phyloP scores from a whole-genome alignment of 2,888 invertebrate species.

The Nesidiocoris tenuis region DNA sequence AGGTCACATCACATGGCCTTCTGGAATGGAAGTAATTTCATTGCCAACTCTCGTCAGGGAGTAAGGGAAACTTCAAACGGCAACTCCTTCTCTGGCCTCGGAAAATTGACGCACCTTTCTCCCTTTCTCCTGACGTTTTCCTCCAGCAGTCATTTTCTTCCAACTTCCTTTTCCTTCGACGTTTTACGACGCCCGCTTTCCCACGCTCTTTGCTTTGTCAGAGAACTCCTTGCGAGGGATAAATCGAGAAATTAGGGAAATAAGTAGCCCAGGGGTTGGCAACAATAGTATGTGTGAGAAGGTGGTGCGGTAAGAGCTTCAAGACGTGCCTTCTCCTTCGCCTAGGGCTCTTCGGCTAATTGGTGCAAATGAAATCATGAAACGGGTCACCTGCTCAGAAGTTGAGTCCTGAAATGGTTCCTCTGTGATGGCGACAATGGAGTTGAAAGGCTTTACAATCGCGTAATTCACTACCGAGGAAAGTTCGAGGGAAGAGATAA shows the following conservation, averaged over 20 bases:
- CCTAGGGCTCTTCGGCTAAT: neutral
- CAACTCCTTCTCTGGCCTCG: neutral
- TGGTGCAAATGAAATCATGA: slow-evolving; percentile 11
- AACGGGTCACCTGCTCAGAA: neutral
- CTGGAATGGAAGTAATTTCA: slow-evolving; percentile 35
- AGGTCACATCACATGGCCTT: slow-evolving; percentile 7
- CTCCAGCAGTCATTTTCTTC: neutral
- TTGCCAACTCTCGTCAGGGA: slow-evolving; percentile 7
- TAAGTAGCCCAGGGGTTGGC: neutral
- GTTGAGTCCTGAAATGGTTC: neutral
- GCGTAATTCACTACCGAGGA: too few relatives aligned
- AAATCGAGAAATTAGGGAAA: slow-evolving; percentile 16
- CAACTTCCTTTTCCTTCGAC: neutral
- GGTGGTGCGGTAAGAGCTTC: neutral
- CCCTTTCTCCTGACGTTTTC: neutral
- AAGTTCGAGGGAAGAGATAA: too few relatives aligned
- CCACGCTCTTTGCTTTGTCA: too few relatives aligned
- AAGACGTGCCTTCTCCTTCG: neutral
- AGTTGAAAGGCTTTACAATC: neutral
- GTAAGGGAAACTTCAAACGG: slow-evolving; percentile 20
- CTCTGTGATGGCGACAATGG: neutral
- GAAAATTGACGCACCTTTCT: neutral
- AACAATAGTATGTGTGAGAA: neutral
- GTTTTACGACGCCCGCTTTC: neutral
- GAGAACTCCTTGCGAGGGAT: neutral